Base-by-base conservation (phyloP, 2,888 invertebrate genomes). In the Microdon myrmicae region DNA sequence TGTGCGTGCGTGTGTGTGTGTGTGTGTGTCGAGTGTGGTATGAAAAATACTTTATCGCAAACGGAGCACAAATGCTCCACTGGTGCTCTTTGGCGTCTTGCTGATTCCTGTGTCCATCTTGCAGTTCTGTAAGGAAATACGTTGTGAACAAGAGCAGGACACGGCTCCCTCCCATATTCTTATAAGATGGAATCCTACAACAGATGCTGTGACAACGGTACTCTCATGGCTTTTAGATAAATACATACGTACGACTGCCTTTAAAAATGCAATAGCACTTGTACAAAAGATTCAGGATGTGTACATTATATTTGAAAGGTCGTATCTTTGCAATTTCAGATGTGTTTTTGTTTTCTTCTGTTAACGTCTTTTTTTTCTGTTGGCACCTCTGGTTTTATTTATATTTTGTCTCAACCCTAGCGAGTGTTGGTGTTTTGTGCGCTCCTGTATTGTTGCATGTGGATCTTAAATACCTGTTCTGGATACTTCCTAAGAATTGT, bases 21-120 rank as follows among this genome's bases (percentile, higher is more conserved):
- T n/a, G n/a, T n/a, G n/a, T n/a, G n/a, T n/a, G n/a, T n/a, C n/a
- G n/a, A n/a, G n/a, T n/a, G n/a, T n/a, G n/a, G n/a, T n/a, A 45
- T 45, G 49, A 12, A 34, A 44, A 56, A 61, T 51, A 51, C 56
- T 56, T 61, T 51, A 61, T 61, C 61, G 28, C 56, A 51, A 56
- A 61, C 45, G 26, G 41, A 53, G 12, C 48, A 61, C 43, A 12
- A 49, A 51, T 48, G 32, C 41, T 51, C 16, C 48, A 61, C 43
- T 10, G 44, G 45, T 48, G 32, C 41, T 51, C 16, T n/a, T 34
- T 13, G 10, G 7, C 38, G 26, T 39, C 19, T 16, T 20, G 43
- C 16, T 55, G 37, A 23, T 44, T 44, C 23, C 31, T 60, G 12
- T 38, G 20, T 38, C 10, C 23, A 39, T 32, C 22, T 32, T 7